Conservation (phyloP, 2,888 invertebrate genomes). For the Deilephila porcellus region DNA sequence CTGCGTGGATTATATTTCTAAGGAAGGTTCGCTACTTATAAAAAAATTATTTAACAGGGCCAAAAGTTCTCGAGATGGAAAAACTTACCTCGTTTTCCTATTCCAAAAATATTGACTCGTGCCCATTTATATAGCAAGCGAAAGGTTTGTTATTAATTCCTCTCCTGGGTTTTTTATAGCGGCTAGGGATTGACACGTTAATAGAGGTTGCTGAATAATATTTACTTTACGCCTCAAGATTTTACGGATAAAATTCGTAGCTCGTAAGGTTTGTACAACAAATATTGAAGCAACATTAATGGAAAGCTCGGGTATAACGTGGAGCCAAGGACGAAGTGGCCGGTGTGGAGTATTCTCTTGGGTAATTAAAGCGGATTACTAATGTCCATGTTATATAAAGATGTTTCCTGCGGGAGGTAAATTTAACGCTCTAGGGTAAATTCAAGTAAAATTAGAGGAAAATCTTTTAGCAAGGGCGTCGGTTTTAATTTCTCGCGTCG, state of each 20-base stretch:
- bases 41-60: conserved; percentile 34
- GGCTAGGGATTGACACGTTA: background rate
- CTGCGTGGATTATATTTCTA: conserved; percentile 34
- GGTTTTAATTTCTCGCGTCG: conserved; percentile 20
- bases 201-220: background rate
- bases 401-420: background rate
- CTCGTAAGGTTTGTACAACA: conserved; percentile 6
- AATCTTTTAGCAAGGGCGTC: conserved; percentile 3
- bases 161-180: background rate
- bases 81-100: conserved; percentile 34
- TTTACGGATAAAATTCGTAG: background rate
- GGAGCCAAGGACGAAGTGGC: conserved; percentile 9
- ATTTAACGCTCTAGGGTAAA: background rate
- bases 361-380: conserved; percentile 18
- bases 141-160: conserved; percentile 2
- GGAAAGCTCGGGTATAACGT: background rate
- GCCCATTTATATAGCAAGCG: conserved; percentile 2
- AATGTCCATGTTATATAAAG: background rate
- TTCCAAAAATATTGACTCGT: conserved; percentile 35
- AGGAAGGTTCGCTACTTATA: conserved; percentile 35
- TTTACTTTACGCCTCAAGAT: background rate
- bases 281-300: conserved; percentile 25
- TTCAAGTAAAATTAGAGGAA: conserved; percentile 16
- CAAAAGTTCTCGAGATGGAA: conserved; percentile 30
- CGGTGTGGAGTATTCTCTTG: no score